Conservation (phyloP, 1,140 invertebrate genomes). For the Cotesia glomerata region DNA sequence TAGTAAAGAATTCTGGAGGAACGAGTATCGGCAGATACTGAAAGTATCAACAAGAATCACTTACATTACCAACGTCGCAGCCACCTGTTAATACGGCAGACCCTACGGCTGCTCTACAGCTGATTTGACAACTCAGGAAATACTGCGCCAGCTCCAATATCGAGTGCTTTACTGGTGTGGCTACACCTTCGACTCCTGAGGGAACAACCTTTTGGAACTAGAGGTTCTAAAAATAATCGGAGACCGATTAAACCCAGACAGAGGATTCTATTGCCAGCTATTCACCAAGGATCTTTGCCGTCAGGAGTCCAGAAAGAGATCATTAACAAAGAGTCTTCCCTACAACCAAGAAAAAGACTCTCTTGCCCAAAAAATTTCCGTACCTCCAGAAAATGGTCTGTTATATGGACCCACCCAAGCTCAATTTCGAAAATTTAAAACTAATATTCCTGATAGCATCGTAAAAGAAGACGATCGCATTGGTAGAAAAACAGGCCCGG, state of each 20-base stretch:
- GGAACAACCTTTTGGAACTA: not conserved
- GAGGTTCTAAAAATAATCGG: no score
- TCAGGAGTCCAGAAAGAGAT: slow-evolving; percentile 22
- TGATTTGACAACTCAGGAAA: not conserved
- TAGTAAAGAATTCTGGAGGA: no score
- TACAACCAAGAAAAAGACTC: not conserved
- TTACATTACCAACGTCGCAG: no score
- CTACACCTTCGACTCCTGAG: not conserved
- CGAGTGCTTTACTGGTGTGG: slow-evolving; percentile 1
- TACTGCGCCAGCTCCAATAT: not conserved
- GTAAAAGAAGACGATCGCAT: slow-evolving; percentile 24
- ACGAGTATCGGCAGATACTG: no score
- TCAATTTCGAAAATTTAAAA: slow-evolving; percentile 22
- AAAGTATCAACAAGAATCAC: no score
- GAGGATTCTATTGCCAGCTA: slow-evolving; percentile 9
- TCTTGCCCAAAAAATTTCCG: slow-evolving; percentile 26
- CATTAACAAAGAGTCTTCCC: slow-evolving; percentile 29
- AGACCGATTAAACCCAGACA: slow-evolving; percentile 13
- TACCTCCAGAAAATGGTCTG: slow-evolving; percentile 16
- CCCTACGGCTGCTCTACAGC: not conserved
- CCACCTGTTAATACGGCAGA: no score
- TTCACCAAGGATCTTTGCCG: slow-evolving; percentile 22
- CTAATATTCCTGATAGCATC: slow-evolving; percentile 10
- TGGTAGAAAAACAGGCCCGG: slow-evolving; percentile 16
- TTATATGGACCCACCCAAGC: slow-evolving; percentile 23